These are phyloP conservation scores for Drepana falcataria DNA, from an alignment of 2,888 invertebrate species.

Conservation along the genomic window DNA sequence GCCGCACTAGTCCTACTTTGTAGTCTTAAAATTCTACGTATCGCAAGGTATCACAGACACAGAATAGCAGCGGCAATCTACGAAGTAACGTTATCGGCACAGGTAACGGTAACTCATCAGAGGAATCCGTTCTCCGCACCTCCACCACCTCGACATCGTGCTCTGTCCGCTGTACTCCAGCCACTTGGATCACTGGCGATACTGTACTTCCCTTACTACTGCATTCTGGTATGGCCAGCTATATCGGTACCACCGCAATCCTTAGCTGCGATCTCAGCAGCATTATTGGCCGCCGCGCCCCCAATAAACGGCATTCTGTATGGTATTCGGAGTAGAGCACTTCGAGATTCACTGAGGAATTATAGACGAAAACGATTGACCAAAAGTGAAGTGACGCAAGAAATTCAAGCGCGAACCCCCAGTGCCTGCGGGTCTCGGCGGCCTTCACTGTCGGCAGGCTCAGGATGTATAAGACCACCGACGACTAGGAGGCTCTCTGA, in stretches of 20 bases:
- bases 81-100: constrained; percentile 90
- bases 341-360: constrained; percentile 85
- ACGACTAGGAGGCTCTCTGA: constrained; percentile 65
- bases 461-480: constrained; percentile 64
- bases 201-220: constrained; percentile 87
- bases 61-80: constrained; percentile 91
- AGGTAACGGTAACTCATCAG: constrained; percentile 90
- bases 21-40: constrained; percentile 84
- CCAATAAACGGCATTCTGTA: constrained; percentile 88
- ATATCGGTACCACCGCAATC: constrained; percentile 52
- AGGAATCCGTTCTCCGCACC: constrained; percentile 87
- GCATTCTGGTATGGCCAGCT: constrained; percentile 83
- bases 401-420: constrained; percentile 88
- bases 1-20: constrained; percentile 84
- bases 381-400: constrained; percentile 87
- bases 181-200: constrained; percentile 84
- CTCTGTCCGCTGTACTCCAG: constrained; percentile 84
- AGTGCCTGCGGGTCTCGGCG: constrained; percentile 87
- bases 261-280: constrained; percentile 80
- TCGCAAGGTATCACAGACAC: constrained; percentile 86
- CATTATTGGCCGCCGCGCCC: constrained; percentile 84
- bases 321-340: constrained; percentile 85
- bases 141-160: constrained; percentile 81
- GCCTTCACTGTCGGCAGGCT: constrained; percentile 82
- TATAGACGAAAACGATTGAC: constrained; percentile 88